Evolutionary conservation across 1,140 invertebrate species (phyloP), one percentile per base, ranked within the genome.

Genomic region (Coenobita brevimanus): DNA sequence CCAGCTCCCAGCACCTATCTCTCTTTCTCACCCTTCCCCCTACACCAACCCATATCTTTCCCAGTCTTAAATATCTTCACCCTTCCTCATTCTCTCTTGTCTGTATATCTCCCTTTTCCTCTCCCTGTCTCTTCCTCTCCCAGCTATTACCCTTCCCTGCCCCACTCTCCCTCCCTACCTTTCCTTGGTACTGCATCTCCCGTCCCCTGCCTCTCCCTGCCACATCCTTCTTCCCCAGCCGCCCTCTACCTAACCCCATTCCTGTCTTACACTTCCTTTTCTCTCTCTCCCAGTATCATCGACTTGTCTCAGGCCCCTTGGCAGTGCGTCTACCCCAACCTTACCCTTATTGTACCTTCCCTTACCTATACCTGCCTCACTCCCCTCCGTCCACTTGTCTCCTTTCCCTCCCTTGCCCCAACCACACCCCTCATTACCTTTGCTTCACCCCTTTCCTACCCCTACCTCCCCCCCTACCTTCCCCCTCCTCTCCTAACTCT

Each of bases 21-120:
- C n/a, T n/a, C n/a, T n/a, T n/a, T n/a, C n/a, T n/a, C n/a, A n/a
- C n/a, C n/a, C n/a, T n/a, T n/a, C n/a, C n/a, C n/a, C n/a, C n/a
- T n/a, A n/a, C n/a, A n/a, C n/a, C n/a, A n/a, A n/a, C n/a, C n/a
- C n/a, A n/a, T n/a, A n/a, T 27, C 69, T 38, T 38, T 64, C 57
- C 43, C 46, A 30, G 57, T 38, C 79, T 64, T 38, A 10, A 17
- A 21, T 38, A 27, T 64, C 15, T 43, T n/a, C 81, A 21, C 81
- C 41, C 81, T 36, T 41, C n/a, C 81, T 30, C 81, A 24, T 67
- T 27, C 81, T 50, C 30, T 76, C 73, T 46, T 41, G 17, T n/a
- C 21, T 17, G 17, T 4, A 0, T 2, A 21, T 2, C 6, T 62
- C 33, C 62, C 33, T 46, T 17, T 2, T 17, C 27, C 0, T 3